A percentile compares a stretch with the other conserved stretches of the same genome.
phyloP scores from a whole-genome alignment of 2,113 vertebrate species.

The Sakesphorus luctuosus region DNA sequence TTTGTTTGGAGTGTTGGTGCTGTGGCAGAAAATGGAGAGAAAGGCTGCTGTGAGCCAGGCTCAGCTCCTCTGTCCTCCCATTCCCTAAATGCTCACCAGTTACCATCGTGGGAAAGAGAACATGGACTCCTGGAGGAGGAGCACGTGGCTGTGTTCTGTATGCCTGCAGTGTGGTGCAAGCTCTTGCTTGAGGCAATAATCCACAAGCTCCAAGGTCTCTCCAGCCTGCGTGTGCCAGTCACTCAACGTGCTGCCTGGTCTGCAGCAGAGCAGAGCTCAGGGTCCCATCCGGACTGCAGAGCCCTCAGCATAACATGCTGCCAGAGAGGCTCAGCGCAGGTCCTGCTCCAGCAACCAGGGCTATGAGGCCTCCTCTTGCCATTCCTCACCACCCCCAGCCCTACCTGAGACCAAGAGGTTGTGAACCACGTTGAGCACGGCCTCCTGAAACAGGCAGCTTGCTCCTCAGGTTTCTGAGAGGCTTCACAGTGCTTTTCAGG shows the following conservation, averaged over 20 bases:
- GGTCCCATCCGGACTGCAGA: not conserved
- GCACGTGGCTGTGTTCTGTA: fast-evolving
- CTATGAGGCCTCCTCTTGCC: not conserved
- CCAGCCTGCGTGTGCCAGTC: fast-evolving
- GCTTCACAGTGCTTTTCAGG: conserved; percentile 69
- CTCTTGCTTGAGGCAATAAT: not conserved
- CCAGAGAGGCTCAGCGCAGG: not conserved
- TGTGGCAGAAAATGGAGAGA: not conserved
- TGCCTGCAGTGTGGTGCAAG: not conserved
- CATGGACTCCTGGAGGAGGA: not conserved
- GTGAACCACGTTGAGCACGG: conserved; percentile 85
- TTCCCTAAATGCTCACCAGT: not conserved
- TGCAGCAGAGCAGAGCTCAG: not conserved
- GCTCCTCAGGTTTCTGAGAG: conserved; percentile 71
- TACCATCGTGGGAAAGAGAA: not conserved
- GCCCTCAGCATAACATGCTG: not conserved
- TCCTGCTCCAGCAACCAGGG: not conserved
- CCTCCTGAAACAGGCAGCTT: conserved; percentile 80
- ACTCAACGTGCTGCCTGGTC: not conserved
- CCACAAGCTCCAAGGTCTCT: not conserved
- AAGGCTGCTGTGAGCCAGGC: not conserved
- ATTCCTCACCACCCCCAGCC: not conserved
- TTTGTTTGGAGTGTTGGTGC: not conserved
- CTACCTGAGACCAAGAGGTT: conserved; percentile 90
- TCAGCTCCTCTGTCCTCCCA: not conserved